These are phyloP conservation scores for Synanceia verrucosa DNA, from an alignment of 2,797 vertebrate genomes.

Conservation along the genomic window DNA sequence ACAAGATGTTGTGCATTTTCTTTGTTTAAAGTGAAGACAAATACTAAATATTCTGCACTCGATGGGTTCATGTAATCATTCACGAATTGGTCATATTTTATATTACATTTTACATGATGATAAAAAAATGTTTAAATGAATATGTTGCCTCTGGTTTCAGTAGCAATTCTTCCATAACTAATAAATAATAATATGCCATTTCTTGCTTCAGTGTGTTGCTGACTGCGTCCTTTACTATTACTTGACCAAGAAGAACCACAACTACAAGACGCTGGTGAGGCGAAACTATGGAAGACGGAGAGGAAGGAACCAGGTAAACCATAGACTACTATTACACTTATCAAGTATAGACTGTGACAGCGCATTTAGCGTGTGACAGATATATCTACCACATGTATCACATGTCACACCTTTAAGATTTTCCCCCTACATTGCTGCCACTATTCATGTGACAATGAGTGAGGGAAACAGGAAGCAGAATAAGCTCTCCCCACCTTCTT, in stretches of 20 bases:
- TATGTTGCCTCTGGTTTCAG: background rate
- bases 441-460: background rate
- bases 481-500: background rate
- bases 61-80: background rate
- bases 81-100: background rate
- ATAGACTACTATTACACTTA: too few relatives aligned
- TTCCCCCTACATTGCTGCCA: background rate
- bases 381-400: background rate
- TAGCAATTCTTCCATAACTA: too few relatives aligned
- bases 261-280: constrained; percentile 96
- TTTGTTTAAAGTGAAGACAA: background rate
- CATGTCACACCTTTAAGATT: background rate
- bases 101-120: background rate
- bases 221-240: constrained; percentile 99
- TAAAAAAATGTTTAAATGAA: background rate
- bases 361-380: background rate
- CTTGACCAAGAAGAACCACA: constrained; percentile 99
- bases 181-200: background rate
- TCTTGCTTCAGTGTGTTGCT: constrained; percentile 88
- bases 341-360: background rate
- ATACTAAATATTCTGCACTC: background rate
- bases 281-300: constrained; percentile 94
- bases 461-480: background rate
- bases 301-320: constrained; percentile 93
- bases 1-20: background rate